Conservation (phyloP, 2,797 vertebrate species). For the Aulostomus chinensis region DNA sequence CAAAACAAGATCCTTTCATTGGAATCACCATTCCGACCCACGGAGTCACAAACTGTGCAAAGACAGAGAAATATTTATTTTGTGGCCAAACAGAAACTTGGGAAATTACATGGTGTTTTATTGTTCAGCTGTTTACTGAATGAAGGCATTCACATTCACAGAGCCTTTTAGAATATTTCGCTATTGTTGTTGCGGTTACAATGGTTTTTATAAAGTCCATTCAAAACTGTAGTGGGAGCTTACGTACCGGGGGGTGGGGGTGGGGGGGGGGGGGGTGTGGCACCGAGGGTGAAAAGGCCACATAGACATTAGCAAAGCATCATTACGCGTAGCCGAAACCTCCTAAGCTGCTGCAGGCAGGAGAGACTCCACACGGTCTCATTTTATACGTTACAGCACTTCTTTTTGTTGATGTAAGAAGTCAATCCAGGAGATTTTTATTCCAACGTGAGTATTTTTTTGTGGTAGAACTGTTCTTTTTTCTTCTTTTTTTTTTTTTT, state of each 20-base stretch:
- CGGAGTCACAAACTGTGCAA: constrained; percentile 16
- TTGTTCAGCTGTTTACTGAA: constrained; percentile 79
- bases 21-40: constrained; percentile 19
- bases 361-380: no score
- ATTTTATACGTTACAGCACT: no score
- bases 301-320: constrained; percentile 2
- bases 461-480: background rate
- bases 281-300: constrained; percentile 67
- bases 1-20: constrained; percentile 43
- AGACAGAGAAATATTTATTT: constrained; percentile 67
- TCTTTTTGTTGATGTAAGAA: no score
- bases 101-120: constrained; percentile 69
- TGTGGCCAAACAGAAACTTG: constrained; percentile 46
- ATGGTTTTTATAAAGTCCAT: constrained; percentile 63
- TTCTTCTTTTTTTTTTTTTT: no score
- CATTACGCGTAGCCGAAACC: constrained; percentile 1
- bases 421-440: background rate
- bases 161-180: constrained; percentile 37
- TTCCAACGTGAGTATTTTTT: background rate
- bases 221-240: constrained; percentile 43
- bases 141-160: constrained; percentile 57
- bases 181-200: constrained; percentile 65
- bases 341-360: no score
- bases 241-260: constrained; percentile 59
- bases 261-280: constrained; percentile 33